phyloP scores from a whole-genome alignment of 2,113 vertebrate genomes.

The Hoplias malabaricus region DNA sequence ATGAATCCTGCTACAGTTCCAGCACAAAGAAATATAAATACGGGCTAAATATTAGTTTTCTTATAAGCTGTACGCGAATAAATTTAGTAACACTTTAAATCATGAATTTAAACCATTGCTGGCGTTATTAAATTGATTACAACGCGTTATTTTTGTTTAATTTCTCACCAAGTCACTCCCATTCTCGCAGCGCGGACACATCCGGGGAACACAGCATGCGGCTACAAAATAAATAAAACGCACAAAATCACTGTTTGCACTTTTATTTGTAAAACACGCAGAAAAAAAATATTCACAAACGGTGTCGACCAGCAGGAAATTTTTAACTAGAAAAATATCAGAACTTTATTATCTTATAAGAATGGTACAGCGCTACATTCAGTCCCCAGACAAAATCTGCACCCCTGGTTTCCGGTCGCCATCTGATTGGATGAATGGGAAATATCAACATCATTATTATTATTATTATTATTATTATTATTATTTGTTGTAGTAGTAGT shows the following conservation, averaged over 20 bases:
- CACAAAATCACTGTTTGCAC: neutral
- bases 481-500: no score
- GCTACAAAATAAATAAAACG: neutral
- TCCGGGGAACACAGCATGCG: neutral
- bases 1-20: no score
- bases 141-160: neutral
- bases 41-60: no score
- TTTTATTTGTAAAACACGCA: neutral
- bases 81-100: no score
- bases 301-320: neutral
- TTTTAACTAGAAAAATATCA: neutral
- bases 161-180: constrained; percentile 77
- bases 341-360: neutral
- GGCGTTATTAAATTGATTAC: no score
- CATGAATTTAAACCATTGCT: no score
- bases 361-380: neutral
- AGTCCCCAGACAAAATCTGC: neutral
- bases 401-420: neutral
- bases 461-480: neutral
- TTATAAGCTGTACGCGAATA: no score
- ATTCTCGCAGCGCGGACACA: constrained; percentile 50
- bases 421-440: neutral
- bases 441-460: neutral
- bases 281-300: neutral
- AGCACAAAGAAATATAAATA: no score